These are phyloP conservation scores for Ptyas mucosa DNA, from an alignment of 2,113 vertebrate species.

Conservation along the genomic window DNA sequence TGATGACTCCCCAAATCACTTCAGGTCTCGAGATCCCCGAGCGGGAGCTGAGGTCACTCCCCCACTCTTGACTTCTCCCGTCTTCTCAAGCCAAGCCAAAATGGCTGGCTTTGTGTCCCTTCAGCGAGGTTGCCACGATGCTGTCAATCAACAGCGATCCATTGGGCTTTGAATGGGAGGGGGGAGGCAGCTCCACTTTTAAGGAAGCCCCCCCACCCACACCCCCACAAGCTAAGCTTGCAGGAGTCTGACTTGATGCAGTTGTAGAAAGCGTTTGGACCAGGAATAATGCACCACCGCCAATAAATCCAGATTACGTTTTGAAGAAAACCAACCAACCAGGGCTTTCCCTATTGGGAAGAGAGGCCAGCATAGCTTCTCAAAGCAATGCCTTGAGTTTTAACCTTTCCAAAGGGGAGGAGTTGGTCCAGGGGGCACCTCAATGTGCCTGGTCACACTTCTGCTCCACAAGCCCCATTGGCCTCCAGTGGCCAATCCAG, in stretches of 20 bases:
- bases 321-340: too few relatives aligned
- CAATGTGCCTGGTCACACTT: neutral
- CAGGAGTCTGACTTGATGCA: neutral
- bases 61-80: neutral
- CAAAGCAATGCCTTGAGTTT: neutral
- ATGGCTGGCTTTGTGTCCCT: neutral
- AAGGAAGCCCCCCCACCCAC: neutral
- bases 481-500: too few relatives aligned
- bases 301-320: neutral
- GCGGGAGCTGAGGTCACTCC: neutral
- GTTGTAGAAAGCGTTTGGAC: neutral
- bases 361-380: neutral
- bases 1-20: neutral
- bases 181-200: neutral
- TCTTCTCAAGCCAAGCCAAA: neutral
- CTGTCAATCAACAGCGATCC: neutral
- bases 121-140: neutral
- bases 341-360: neutral
- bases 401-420: neutral
- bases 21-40: neutral
- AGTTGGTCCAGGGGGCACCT: neutral
- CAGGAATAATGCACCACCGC: neutral
- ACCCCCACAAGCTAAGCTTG: neutral
- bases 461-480: neutral
- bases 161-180: neutral